Conservation (phyloP, 2,888 invertebrate genomes). For the Tetrapedia diversipes region DNA sequence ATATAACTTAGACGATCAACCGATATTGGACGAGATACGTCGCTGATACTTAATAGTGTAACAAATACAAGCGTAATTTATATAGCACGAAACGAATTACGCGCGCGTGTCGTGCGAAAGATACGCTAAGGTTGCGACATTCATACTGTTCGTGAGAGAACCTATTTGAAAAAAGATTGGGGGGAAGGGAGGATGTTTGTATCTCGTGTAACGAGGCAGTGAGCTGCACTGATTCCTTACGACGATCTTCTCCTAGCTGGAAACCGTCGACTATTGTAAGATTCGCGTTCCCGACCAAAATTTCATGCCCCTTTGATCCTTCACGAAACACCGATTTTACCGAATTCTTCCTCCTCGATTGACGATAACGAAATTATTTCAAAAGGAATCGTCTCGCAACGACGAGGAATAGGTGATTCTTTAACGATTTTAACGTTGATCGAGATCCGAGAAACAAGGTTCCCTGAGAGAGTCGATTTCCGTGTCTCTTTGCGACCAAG, state of each 20-base stretch:
- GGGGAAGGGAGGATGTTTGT: no score
- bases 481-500: slow-evolving; percentile 36
- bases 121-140: slow-evolving; percentile 39
- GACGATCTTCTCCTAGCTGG: neutral
- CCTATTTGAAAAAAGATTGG: slow-evolving; percentile 36
- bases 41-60: slow-evolving; percentile 11
- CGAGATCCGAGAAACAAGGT: slow-evolving; percentile 1
- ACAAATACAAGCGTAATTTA: slow-evolving; percentile 52
- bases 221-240: slow-evolving; percentile 15
- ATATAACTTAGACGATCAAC: no score
- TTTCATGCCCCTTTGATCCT: neutral
- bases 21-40: slow-evolving; percentile 45
- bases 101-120: slow-evolving; percentile 36
- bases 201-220: slow-evolving; percentile 33
- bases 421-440: slow-evolving; percentile 16
- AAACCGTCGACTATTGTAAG: neutral
- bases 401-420: no score
- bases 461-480: slow-evolving; percentile 42
- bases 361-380: neutral
- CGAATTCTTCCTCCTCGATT: slow-evolving; percentile 8
- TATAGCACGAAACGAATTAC: slow-evolving; percentile 29
- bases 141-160: slow-evolving; percentile 39
- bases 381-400: slow-evolving; percentile 13
- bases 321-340: neutral
- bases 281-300: neutral